Conservation (phyloP, 2,797 vertebrate species). For the Poeciliopsis gracilis region DNA sequence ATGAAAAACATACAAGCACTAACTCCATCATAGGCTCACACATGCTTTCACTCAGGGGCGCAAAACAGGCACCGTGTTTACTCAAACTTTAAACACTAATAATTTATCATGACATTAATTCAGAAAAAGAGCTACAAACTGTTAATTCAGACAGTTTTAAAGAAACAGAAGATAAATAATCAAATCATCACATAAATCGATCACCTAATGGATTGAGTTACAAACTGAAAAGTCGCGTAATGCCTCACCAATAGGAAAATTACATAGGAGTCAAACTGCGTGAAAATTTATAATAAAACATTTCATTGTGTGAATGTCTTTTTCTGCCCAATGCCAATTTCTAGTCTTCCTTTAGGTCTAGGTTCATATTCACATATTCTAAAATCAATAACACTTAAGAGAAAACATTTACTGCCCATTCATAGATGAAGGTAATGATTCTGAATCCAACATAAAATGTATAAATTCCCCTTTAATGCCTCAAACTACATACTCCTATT, state of each 20-base stretch:
- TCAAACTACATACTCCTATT: neutral
- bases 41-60: constrained; percentile 9
- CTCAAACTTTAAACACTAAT: constrained; percentile 22
- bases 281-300: constrained; percentile 12
- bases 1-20: constrained; percentile 72
- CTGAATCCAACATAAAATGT: neutral
- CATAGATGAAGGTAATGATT: neutral
- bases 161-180: neutral
- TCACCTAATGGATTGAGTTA: neutral
- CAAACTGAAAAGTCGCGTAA: neutral
- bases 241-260: neutral
- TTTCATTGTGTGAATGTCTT: neutral
- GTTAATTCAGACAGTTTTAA: neutral
- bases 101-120: constrained; percentile 30
- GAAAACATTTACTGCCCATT: neutral
- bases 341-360: neutral
- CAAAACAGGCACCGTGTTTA: constrained; percentile 13
- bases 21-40: constrained; percentile 43
- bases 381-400: neutral
- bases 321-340: neutral
- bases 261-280: neutral
- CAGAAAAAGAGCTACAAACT: neutral
- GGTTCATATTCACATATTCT: neutral
- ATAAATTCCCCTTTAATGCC: neutral
- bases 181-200: neutral